phyloP scores from a whole-genome alignment of 2,113 vertebrate genomes.

The Zapus hudsonius region DNA sequence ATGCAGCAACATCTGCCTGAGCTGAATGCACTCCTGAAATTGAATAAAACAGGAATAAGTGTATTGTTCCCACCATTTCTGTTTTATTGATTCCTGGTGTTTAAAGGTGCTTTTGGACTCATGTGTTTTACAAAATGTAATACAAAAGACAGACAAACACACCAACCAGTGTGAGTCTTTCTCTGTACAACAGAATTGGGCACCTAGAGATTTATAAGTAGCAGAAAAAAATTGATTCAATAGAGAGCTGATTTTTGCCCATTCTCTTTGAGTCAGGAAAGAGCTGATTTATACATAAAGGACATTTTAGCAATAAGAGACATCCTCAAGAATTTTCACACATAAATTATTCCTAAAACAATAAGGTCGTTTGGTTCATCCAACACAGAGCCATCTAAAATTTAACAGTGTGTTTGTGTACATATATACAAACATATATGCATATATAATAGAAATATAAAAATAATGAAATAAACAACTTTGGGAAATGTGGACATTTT shows the following conservation, averaged over 20 bases:
- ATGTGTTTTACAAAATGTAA: constrained; percentile 72
- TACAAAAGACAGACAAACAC: constrained; percentile 70
- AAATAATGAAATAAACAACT: not conserved
- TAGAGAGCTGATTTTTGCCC: constrained; percentile 65
- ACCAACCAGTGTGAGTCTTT: constrained; percentile 49
- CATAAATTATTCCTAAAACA: constrained; percentile 21
- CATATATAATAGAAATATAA: not conserved
- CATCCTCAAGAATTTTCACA: not conserved
- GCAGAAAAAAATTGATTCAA: constrained; percentile 73
- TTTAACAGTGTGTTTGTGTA: not conserved
- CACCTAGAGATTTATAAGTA: constrained; percentile 73
- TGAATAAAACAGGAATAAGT: constrained; percentile 78
- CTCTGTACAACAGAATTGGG: constrained; percentile 61
- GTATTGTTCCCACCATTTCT: constrained; percentile 66
- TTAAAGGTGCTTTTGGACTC: constrained; percentile 81
- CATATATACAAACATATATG: no score
- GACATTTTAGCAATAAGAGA: constrained; percentile 2
- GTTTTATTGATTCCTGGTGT: constrained; percentile 74
- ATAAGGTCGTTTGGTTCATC: constrained; percentile 8
- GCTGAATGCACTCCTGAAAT: constrained; percentile 72
- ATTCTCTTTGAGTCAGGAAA: constrained; percentile 11
- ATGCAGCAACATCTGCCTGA: constrained; percentile 79
- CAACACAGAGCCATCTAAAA: not conserved
- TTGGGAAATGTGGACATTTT: not conserved
- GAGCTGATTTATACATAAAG: constrained; percentile 45